Percentiles rank a stretch among this genome's conserved stretches.
Conservation (phyloP, 1,140 invertebrate species). For the Solenopsis fugax region DNA sequence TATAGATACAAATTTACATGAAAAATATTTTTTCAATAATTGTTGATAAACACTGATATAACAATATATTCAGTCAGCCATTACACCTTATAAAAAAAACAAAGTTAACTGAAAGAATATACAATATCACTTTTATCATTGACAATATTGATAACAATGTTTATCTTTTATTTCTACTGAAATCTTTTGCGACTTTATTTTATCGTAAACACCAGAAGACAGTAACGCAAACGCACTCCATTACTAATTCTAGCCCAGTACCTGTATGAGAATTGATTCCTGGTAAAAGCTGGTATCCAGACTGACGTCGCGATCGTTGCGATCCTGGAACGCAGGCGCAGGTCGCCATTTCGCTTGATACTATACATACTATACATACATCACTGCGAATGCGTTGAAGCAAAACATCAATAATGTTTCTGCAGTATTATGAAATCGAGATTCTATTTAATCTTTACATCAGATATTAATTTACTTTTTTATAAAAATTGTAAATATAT, state of each 20-base stretch:
- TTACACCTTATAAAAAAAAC: conserved; percentile 4
- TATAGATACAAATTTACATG: background rate
- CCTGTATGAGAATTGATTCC: conserved; percentile 48
- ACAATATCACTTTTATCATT: conserved; percentile 12
- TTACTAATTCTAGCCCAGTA: conserved; percentile 49
- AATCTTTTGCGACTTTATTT: background rate
- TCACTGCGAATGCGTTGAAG: conserved; percentile 24
- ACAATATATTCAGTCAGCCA: background rate
- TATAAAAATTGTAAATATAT: conserved; percentile 12
- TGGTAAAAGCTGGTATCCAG: conserved; percentile 33
- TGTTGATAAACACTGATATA: conserved; percentile 8
- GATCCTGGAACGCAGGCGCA: conserved; percentile 54
- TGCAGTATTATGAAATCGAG: conserved; percentile 2
- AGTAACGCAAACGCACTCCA: conserved; percentile 5
- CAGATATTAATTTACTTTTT: background rate
- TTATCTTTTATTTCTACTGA: background rate
- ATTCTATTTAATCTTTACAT: background rate
- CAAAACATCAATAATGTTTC: conserved; percentile 46
- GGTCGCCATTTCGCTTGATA: conserved; percentile 54
- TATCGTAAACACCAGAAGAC: background rate
- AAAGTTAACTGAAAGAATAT: background rate
- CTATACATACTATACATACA: conserved; percentile 5
- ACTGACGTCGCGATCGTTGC: conserved; percentile 40
- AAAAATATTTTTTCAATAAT: conserved; percentile 6
- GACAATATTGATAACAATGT: background rate